Evolutionary conservation across 2,797 vertebrate species (phyloP).

Genomic region (Pipistrellus pygmaeus): DNA sequence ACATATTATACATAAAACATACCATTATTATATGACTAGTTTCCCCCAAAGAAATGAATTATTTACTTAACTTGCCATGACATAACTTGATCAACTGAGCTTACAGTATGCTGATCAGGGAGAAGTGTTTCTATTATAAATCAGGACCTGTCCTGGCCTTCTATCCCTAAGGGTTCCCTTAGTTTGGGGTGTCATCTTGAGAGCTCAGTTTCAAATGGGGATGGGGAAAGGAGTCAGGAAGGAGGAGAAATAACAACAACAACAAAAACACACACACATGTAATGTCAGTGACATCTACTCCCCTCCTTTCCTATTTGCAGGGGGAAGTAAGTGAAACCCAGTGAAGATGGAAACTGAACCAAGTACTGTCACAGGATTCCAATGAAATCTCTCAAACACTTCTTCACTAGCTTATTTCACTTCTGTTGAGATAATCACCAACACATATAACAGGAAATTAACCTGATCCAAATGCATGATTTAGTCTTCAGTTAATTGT

Average conservation of each 20-base stretch:
- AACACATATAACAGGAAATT: neutral
- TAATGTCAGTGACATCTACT: neutral
- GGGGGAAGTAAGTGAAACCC: neutral
- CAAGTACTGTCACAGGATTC: neutral
- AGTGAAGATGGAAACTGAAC: neutral
- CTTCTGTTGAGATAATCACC: neutral
- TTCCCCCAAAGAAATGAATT: slow-evolving; percentile 70
- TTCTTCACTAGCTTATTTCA: slow-evolving; percentile 10
- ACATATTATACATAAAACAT: slow-evolving; percentile 66
- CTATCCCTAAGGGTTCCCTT: neutral
- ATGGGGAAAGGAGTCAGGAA: neutral
- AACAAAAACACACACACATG: neutral
- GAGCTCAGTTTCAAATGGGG: neutral
- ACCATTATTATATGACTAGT: slow-evolving; percentile 49
- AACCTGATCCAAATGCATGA: neutral
- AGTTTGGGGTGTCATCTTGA: neutral
- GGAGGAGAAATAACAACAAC: slow-evolving; percentile 40
- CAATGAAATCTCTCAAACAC: neutral
- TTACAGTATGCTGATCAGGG: slow-evolving; percentile 55
- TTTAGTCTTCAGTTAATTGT: neutral
- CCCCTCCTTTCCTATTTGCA: neutral
- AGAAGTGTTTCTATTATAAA: slow-evolving; percentile 36
- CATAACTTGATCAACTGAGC: neutral
- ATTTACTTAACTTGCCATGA: slow-evolving; percentile 26
- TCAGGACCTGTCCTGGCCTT: neutral